A percentile compares a stretch with the other conserved stretches of the same genome.
Evolutionary conservation across 2,113 vertebrate species (phyloP).

Genomic region (Phrynosoma blainvillii): DNA sequence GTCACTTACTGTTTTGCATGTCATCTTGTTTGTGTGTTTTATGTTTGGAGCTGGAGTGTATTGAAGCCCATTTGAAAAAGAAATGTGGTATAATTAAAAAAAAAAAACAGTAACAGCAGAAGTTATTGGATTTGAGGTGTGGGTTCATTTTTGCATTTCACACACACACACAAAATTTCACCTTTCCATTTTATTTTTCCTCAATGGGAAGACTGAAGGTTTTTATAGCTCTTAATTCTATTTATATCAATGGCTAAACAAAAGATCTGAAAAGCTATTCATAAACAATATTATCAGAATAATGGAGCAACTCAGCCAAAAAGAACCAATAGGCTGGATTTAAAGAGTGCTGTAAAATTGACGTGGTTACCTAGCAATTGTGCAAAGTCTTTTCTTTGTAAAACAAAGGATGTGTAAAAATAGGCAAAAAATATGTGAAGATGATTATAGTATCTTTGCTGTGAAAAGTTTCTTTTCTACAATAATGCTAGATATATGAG

Average conservation of each 20-base stretch:
- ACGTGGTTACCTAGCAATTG: slow-evolving; percentile 64
- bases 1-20: too few relatives aligned
- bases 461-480: slow-evolving; percentile 59
- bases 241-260: slow-evolving; percentile 45
- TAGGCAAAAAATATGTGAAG: slow-evolving; percentile 68
- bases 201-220: background rate
- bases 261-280: slow-evolving; percentile 43
- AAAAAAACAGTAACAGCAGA: background rate
- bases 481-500: slow-evolving; percentile 71
- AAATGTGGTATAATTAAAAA: background rate
- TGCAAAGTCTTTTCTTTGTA: slow-evolving; percentile 68
- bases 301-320: slow-evolving; percentile 69
- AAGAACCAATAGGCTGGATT: slow-evolving; percentile 62
- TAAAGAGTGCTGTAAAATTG: slow-evolving; percentile 47
- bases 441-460: slow-evolving; percentile 57
- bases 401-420: slow-evolving; percentile 73
- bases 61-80: background rate
- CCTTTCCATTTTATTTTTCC: background rate
- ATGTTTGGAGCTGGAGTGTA: background rate
- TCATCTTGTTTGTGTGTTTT: background rate
- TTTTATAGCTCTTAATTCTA: background rate
- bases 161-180: background rate
- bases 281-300: slow-evolving; percentile 60
- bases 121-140: background rate
- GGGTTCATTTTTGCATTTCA: background rate